Evolutionary conservation across 2,888 invertebrate genomes (phyloP), one percentile per base, ranked within the genome.

Genomic region (Brenthis daphne): DNA sequence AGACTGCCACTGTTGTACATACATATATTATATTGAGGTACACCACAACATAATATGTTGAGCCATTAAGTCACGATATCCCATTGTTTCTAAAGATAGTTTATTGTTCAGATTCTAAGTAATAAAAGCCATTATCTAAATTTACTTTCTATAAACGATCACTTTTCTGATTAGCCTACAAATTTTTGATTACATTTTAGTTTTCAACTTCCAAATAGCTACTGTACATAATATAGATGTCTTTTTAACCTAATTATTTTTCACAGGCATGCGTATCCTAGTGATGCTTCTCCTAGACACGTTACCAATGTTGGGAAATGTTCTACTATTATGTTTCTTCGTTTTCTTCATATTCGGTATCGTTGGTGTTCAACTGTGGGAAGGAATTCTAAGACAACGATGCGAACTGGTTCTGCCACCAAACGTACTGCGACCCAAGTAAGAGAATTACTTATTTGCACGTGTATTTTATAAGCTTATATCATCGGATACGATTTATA

Each of bases 321-420:
- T 99, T 64, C 94, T 99, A 76, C 94, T 99, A 76, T 94, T 99
- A 75, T 99, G 99, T 92, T 99, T 99, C 95, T 99, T 99, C 94
- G 99, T 99, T 71, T 99, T 99, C 95, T 99, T 99, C 94, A 99
- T 99, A 87, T 99, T 99, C 85, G 99, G 99, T 77, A 99, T 99
- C 85, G 97, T 99, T 79, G 99, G 99, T 24, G 99, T 99, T 54
- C 99, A 99, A 89, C 94, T 99, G 64, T 99, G 99, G 99, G 98
- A 99, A 87, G 99, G 99, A 60, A 97, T 99, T 73, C 94, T 99
- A 66, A 94, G 99, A 76, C 99, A 99, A 87, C 95, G 99, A 69
- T 99, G 99, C 88, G 97, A 96, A 85, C 94, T 98, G 71, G 94
- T 95, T 74, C 92, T 96, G 74, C 95, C 96, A 71, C 94, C 94